phyloP scores from a whole-genome alignment of 2,113 vertebrate genomes.

The Zingel zingel region DNA sequence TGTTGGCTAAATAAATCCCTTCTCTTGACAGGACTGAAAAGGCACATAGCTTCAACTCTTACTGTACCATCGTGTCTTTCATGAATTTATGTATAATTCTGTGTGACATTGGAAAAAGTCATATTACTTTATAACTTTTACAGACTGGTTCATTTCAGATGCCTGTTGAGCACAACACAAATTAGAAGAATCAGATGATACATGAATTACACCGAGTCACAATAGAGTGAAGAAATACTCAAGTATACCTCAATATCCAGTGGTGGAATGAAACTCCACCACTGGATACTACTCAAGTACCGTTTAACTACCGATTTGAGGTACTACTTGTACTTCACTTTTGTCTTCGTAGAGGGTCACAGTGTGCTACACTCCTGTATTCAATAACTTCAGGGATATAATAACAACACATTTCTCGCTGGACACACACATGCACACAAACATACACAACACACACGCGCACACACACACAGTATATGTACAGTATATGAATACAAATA shows the following conservation, averaged over 20 bases:
- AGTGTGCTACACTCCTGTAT: neutral
- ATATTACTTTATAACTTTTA: neutral
- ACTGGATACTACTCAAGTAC: neutral
- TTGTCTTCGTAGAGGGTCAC: neutral
- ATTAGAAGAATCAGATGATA: neutral
- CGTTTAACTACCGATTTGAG: neutral
- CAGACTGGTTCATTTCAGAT: neutral
- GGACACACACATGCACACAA: neutral
- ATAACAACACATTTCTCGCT: neutral
- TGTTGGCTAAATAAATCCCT: slow-evolving; percentile 10
- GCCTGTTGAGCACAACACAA: neutral
- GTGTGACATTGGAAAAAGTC: neutral
- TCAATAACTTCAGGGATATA: neutral
- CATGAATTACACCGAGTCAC: neutral
- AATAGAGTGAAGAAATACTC: neutral
- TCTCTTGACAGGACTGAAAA: slow-evolving; percentile 8
- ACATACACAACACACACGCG: too few relatives aligned
- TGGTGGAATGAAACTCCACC: neutral
- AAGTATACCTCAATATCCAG: neutral
- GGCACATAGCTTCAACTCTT: neutral
- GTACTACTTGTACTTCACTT: neutral
- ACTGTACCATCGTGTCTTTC: neutral
- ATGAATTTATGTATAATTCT: neutral
- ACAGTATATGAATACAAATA: neutral
- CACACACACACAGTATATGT: neutral